phyloP scores from a whole-genome alignment of 2,113 vertebrate genomes.

The Hippocampus abdominalis region DNA sequence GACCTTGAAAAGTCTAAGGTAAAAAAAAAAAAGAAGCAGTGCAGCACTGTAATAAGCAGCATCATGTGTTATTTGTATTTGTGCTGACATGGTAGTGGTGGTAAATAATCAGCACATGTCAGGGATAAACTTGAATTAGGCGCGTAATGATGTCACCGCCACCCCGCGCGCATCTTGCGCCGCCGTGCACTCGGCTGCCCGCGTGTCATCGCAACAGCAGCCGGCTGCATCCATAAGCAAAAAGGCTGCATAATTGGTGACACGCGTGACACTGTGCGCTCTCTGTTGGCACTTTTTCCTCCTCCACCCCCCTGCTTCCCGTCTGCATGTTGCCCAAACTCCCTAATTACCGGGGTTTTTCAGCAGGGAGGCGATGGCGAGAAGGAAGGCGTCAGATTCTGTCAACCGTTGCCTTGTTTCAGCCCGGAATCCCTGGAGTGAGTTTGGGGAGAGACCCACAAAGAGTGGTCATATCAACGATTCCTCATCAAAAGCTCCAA shows the following conservation, averaged over 20 bases:
- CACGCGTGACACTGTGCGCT: slow-evolving; percentile 70
- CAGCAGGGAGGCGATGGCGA: slow-evolving; percentile 63
- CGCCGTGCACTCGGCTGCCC: slow-evolving; percentile 20
- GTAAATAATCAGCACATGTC: slow-evolving; percentile 66
- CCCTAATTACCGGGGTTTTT: slow-evolving; percentile 70
- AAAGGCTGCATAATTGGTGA: slow-evolving; percentile 77
- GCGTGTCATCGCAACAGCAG: slow-evolving; percentile 58
- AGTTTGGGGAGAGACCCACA: slow-evolving; percentile 69
- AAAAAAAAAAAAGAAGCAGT: background rate
- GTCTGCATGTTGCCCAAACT: slow-evolving; percentile 72
- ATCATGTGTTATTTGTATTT: slow-evolving; percentile 39
- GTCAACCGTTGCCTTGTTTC: slow-evolving; percentile 69
- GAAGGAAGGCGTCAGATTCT: slow-evolving; percentile 66
- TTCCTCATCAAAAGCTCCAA: slow-evolving; percentile 78
- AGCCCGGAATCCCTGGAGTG: slow-evolving; percentile 75
- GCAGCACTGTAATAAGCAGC: slow-evolving; percentile 47
- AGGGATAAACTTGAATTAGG: slow-evolving; percentile 59
- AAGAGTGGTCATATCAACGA: slow-evolving; percentile 77
- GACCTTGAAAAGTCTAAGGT: slow-evolving; percentile 24
- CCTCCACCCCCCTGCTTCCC: background rate
- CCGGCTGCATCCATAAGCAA: slow-evolving; percentile 71
- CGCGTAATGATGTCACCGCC: slow-evolving; percentile 58
- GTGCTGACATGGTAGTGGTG: slow-evolving; percentile 50
- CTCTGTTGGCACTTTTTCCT: slow-evolving; percentile 69
- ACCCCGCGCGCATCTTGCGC: slow-evolving; percentile 31